Evolutionary conservation across 2,888 invertebrate genomes (phyloP).

Genomic region (Torymus tubicola): DNA sequence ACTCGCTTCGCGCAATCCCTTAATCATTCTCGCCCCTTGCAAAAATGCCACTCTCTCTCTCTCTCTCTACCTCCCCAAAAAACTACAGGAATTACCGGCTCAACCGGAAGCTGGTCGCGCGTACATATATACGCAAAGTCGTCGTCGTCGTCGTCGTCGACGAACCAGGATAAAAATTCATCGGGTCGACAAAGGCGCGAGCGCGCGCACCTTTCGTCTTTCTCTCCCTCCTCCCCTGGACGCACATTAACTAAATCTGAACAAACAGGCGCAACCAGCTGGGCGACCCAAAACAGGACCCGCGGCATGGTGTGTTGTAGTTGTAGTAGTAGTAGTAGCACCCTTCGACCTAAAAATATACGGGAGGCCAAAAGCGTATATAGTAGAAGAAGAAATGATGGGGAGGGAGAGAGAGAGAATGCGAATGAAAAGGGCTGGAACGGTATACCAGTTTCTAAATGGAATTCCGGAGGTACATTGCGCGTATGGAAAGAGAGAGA

Average conservation of each 20-base stretch:
- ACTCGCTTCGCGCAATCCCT: slow-evolving; percentile 16
- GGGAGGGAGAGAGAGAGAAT: slow-evolving; percentile 57
- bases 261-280: slow-evolving; percentile 69
- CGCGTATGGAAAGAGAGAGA: slow-evolving; percentile 35
- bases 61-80: neutral
- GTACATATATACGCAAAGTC: slow-evolving; percentile 56
- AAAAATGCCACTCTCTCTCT: slow-evolving; percentile 33
- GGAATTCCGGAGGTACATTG: slow-evolving; percentile 59
- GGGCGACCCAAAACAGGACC: slow-evolving; percentile 63
- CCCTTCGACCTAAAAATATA: slow-evolving; percentile 54
- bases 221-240: neutral
- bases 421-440: slow-evolving; percentile 61
- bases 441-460: slow-evolving; percentile 62
- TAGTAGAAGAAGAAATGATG: slow-evolving; percentile 47
- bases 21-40: slow-evolving; percentile 21
- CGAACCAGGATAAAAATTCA: slow-evolving; percentile 49
- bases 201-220: slow-evolving; percentile 32
- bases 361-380: neutral
- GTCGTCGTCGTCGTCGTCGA: slow-evolving; percentile 46
- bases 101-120: slow-evolving; percentile 46
- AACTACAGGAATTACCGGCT: slow-evolving; percentile 54
- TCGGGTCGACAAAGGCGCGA: slow-evolving; percentile 8
- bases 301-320: slow-evolving; percentile 59
- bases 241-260: slow-evolving; percentile 72
- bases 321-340: slow-evolving; percentile 31